These are phyloP conservation scores for Smittia aterrima DNA, from an alignment of 2,888 invertebrate genomes.

Conservation along the genomic window DNA sequence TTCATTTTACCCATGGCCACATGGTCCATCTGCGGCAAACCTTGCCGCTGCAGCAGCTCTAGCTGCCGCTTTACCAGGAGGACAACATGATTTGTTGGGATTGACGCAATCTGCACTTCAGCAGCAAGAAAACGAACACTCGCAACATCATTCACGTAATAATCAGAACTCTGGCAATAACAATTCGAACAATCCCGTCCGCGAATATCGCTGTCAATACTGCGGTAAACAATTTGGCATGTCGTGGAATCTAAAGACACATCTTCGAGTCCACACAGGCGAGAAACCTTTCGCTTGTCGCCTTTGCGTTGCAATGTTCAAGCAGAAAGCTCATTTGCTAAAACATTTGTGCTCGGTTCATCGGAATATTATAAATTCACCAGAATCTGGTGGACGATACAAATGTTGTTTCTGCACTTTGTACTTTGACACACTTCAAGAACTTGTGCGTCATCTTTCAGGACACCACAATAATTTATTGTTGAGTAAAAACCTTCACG, in stretches of 20 bases:
- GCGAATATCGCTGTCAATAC: constrained; percentile 85
- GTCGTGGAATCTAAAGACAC: constrained; percentile 90
- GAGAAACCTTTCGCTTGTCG: constrained; percentile 88
- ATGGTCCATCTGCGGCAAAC: constrained; percentile 43
- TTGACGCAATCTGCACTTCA: constrained; percentile 37
- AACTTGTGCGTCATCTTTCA: constrained; percentile 80
- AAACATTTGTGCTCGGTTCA: constrained; percentile 88
- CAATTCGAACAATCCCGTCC: constrained; percentile 57
- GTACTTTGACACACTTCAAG: constrained; percentile 81
- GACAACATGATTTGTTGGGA: constrained; percentile 43
- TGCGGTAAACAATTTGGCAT: constrained; percentile 89
- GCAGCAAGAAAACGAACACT: constrained; percentile 12
- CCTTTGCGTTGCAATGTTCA: constrained; percentile 87
- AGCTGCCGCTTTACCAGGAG: constrained; percentile 44
- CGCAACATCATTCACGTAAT: constrained; percentile 30
- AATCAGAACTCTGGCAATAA: constrained; percentile 34
- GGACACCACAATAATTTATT: constrained; percentile 85
- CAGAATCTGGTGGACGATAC: constrained; percentile 73
- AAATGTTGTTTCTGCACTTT: constrained; percentile 86
- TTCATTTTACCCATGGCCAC: constrained; percentile 54
- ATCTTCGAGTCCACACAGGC: constrained; percentile 82
- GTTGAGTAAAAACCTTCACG: constrained; percentile 82
- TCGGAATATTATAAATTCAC: constrained; percentile 81
- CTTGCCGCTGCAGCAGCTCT: constrained; percentile 49
- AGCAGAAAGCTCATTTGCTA: constrained; percentile 82